Evolutionary conservation across 2,113 vertebrate genomes (phyloP), one percentile per base, ranked within the genome.

Genomic region (Gasterosteus aculeatus): DNA sequence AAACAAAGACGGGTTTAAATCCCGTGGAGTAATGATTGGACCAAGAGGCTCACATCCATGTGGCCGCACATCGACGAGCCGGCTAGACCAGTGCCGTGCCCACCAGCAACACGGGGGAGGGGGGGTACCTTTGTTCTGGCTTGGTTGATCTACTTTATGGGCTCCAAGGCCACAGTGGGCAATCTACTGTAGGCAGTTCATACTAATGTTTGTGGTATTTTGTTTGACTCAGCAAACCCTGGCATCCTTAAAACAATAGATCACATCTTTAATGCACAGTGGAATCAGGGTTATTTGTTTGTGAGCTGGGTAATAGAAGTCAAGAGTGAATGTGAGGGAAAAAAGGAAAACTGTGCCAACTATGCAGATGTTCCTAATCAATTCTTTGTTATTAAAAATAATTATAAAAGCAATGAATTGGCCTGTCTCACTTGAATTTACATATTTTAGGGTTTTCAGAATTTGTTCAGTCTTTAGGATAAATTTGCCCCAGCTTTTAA

Each of bases 21-120:
- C 70, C 29, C 54, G 18, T 22, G 46, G 77, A 57, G n/a, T 35
- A 72, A 38, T 42, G 69, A 74, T 78, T 59, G 69, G 66, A 82
- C 44, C 49, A 26, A 59, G 58, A 67, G 12, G 26, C 58, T 46
- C 61, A 58, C 56, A 64, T 47, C 0, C 41, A 81, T 49, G 49
- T 72, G 57, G 41, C 72, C 35, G 8, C 8, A 57, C 69, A 72
- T 81, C 26, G 31, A 76, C 29, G 38, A 33, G 18, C 68, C 72
- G 46, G 57, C 59, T n/a, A 75, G 29, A 49, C 44, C 41, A 15
- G 46, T 10, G 8, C 10, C n/a, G 70, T 0, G 60, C 12, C 47
- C 51, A 68, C 71, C 72, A 70, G 10, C 61, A 75, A 56, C 57
- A 75, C 7, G 0, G 26, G 65, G n/a, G 0, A 19, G 65, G n/a